A percentile compares a stretch with the other conserved stretches of the same genome.
Conservation (phyloP, 2,113 vertebrate genomes). For the Hiodon tergisus region DNA sequence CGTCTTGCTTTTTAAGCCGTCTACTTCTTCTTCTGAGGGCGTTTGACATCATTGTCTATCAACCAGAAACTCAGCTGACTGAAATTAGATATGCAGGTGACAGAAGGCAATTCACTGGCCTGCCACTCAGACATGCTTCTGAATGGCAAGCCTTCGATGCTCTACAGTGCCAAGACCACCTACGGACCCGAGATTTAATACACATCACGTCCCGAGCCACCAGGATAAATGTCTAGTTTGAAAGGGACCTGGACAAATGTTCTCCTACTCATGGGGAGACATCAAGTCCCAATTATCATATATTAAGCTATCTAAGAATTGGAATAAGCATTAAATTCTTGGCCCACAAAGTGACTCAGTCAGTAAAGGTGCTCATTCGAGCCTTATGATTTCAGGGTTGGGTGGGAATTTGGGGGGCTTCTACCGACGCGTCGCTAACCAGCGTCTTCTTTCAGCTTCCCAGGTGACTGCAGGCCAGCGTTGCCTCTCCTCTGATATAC, state of each 20-base stretch:
- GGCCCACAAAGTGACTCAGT: no score
- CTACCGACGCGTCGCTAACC: no score
- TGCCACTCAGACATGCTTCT: slow-evolving; percentile 2
- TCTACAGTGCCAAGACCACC: slow-evolving; percentile 3
- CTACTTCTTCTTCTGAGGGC: not conserved
- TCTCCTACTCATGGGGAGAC: not conserved
- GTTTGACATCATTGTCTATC: slow-evolving; percentile 10
- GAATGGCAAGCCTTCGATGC: not conserved
- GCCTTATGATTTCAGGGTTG: no score
- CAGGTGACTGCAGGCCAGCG: no score
- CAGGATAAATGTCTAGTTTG: not conserved
- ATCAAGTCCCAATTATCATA: slow-evolving; percentile 27
- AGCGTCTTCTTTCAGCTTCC: no score
- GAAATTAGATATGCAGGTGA: not conserved
- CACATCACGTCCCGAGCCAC: not conserved
- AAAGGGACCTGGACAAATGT: slow-evolving; percentile 18
- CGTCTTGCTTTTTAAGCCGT: not conserved
- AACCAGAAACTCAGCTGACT: not conserved
- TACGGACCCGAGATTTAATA: not conserved
- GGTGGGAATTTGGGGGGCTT: no score
- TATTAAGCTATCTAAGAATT: slow-evolving; percentile 22
- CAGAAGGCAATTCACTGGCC: slow-evolving; percentile 10
- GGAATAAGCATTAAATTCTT: not conserved
- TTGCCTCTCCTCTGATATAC: no score
- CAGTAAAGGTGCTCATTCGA: no score